These are phyloP conservation scores for Rhizomys pruinosus DNA, from an alignment of 2,113 vertebrate species.

Conservation along the genomic window DNA sequence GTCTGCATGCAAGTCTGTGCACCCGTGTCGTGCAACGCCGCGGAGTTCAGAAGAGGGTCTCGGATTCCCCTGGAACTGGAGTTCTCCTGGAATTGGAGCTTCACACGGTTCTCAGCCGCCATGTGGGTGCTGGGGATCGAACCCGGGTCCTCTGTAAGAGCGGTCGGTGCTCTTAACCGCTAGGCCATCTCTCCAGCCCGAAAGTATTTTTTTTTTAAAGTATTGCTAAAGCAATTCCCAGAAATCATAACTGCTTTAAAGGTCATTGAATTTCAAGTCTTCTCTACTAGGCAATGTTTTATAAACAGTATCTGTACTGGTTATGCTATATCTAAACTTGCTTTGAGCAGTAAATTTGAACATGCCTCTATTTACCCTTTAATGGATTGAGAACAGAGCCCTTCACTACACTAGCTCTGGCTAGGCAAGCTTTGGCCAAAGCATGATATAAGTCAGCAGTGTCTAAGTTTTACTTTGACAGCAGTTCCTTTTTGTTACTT, in stretches of 20 bases:
- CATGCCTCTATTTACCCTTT: not conserved
- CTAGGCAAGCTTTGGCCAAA: not conserved
- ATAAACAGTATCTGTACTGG: not conserved
- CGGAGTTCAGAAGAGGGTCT: no score
- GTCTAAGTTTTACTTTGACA: constrained; percentile 41
- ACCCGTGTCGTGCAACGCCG: no score
- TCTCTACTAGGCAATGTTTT: not conserved
- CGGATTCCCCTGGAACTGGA: no score
- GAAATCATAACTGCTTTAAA: not conserved
- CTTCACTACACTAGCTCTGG: not conserved
- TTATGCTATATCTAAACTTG: not conserved
- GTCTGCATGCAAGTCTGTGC: no score
- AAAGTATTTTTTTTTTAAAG: constrained; percentile 39
- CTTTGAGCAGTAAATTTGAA: constrained; percentile 8
- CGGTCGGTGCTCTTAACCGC: no score
- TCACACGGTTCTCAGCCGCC: no score
- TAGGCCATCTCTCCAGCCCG: no score
- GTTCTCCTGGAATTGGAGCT: no score
- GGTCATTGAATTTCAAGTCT: not conserved
- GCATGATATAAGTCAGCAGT: not conserved
- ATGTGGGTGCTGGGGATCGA: no score
- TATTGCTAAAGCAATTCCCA: not conserved
- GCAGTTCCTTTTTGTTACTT: constrained; percentile 1
- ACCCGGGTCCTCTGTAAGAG: no score
- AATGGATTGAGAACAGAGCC: not conserved